Conservation (phyloP, 1,140 invertebrate genomes). For the Leptopilina boulardi region DNA sequence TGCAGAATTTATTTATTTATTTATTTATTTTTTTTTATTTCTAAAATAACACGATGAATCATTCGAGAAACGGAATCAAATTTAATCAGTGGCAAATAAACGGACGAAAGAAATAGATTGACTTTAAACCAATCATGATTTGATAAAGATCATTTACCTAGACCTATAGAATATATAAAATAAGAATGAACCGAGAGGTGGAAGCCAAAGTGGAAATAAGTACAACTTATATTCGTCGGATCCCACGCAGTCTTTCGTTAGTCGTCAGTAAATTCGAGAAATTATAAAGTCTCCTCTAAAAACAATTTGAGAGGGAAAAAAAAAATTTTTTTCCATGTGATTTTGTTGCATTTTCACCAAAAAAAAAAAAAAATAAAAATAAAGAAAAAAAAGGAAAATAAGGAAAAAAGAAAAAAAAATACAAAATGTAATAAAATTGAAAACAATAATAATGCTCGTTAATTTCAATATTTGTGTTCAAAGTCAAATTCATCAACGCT, state of each 20-base stretch:
- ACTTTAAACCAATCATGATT: background rate
- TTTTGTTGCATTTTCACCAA: too few species aligned
- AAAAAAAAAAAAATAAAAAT: too few species aligned
- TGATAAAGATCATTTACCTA: constrained; percentile 1
- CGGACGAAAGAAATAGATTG: background rate
- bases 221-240: constrained; percentile 20
- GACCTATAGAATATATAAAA: background rate
- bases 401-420: too few species aligned
- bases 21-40: too few species aligned
- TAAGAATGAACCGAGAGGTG: constrained; percentile 10
- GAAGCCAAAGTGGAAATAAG: constrained; percentile 1
- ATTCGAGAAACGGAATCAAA: background rate
- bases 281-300: background rate
- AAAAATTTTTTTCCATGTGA: background rate
- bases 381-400: too few species aligned
- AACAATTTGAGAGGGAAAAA: background rate
- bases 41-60: background rate
- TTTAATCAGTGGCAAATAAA: too few species aligned
- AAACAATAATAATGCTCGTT: background rate
- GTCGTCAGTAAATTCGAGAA: background rate
- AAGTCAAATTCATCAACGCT: background rate
- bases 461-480: background rate
- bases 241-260: constrained; percentile 26
- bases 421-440: background rate
- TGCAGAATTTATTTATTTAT: too few species aligned